Conservation (phyloP, 1,140 invertebrate species). For the Meloidogyne chitwoodi region DNA sequence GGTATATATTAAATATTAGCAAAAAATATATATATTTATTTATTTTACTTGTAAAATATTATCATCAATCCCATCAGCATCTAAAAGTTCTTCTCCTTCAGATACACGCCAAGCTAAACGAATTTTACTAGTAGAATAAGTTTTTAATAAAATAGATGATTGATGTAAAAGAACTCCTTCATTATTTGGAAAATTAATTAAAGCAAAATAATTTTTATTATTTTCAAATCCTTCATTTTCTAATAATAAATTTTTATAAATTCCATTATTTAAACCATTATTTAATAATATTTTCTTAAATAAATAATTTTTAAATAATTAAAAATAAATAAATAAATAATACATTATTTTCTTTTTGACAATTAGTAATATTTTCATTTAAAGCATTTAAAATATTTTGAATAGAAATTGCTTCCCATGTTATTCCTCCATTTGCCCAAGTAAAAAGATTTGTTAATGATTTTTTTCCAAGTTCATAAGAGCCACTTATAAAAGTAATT, state of each 20-base stretch:
- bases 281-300: background rate
- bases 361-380: slow-evolving; percentile 1
- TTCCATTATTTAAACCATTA: background rate
- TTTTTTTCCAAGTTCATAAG: slow-evolving; percentile 32
- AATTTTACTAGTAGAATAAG: slow-evolving; percentile 29
- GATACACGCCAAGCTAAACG: slow-evolving; percentile 41
- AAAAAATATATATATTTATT: too few relatives aligned
- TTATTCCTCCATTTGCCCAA: slow-evolving; percentile 33
- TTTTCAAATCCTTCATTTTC: background rate
- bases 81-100: slow-evolving; percentile 44
- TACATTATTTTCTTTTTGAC: too few relatives aligned
- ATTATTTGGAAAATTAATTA: slow-evolving; percentile 43
- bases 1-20: too few relatives aligned
- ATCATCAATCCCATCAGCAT: slow-evolving; percentile 40
- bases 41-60: slow-evolving; percentile 38
- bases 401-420: slow-evolving; percentile 30
- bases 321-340: background rate
- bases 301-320: background rate
- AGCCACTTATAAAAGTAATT: slow-evolving; percentile 43
- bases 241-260: background rate
- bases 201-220: slow-evolving; percentile 22
- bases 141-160: slow-evolving; percentile 20
- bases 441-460: slow-evolving; percentile 32
- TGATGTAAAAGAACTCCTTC: slow-evolving; percentile 43
- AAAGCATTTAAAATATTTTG: slow-evolving; percentile 21